These are phyloP conservation scores for Scelioninae gen. 1 DNA, from an alignment of 2,888 invertebrate genomes.

Conservation along the genomic window DNA sequence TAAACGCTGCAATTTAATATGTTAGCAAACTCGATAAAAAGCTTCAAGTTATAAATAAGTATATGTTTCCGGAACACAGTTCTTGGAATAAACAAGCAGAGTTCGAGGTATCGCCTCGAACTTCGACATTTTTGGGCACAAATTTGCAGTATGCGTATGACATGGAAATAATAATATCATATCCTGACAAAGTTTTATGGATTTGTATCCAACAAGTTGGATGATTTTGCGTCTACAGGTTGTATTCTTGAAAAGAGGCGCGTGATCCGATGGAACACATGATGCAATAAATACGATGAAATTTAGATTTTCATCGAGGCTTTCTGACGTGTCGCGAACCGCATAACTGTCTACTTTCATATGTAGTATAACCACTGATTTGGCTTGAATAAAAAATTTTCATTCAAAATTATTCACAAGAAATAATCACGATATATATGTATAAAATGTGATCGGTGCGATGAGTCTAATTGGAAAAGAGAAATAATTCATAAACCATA, in stretches of 20 bases:
- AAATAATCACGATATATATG: too few relatives aligned
- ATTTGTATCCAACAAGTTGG: constrained; percentile 10
- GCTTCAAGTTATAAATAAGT: constrained; percentile 8
- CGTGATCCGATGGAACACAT: constrained; percentile 29
- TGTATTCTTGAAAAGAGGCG: background rate
- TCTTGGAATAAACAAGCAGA: background rate
- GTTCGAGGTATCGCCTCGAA: constrained; percentile 1
- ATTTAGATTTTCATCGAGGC: constrained; percentile 21
- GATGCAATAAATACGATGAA: constrained; percentile 35
- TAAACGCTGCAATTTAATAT: too few relatives aligned
- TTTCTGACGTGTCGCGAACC: background rate
- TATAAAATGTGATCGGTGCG: too few relatives aligned
- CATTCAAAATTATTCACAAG: too few relatives aligned
- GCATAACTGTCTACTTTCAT: constrained; percentile 19
- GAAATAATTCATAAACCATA: too few relatives aligned
- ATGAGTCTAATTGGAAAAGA: too few relatives aligned
- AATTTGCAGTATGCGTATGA: background rate
- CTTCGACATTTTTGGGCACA: background rate
- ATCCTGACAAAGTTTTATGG: constrained; percentile 22
- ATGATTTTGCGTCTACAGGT: constrained; percentile 35
- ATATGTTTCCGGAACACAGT: background rate
- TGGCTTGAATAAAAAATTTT: background rate
- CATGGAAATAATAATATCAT: constrained; percentile 21
- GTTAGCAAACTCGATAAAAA: constrained; percentile 18
- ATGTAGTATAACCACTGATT: too few relatives aligned